These are phyloP conservation scores for Parotia lawesii DNA, from an alignment of 2,113 vertebrate species.

Conservation along the genomic window DNA sequence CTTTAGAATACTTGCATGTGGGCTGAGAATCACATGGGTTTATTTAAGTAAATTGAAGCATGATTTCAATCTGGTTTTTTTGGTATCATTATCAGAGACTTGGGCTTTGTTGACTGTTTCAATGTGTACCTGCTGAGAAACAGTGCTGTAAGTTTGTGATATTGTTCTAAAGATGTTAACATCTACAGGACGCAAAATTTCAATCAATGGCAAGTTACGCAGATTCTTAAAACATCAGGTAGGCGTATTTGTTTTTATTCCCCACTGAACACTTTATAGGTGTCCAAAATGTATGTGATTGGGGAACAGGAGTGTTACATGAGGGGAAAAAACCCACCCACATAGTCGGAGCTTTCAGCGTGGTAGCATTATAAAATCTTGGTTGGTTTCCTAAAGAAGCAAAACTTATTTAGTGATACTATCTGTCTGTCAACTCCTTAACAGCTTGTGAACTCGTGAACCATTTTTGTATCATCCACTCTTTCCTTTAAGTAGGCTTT, in stretches of 20 bases:
- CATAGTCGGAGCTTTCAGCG: not conserved
- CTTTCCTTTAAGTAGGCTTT: not conserved
- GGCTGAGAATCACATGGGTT: not conserved
- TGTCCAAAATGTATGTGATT: not conserved
- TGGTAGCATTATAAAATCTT: not conserved
- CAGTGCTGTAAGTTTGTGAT: not conserved
- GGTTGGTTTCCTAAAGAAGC: not conserved
- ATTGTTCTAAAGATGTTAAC: not conserved
- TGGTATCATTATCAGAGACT: not conserved
- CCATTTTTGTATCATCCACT: not conserved
- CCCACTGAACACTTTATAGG: not conserved
- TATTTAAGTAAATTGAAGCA: not conserved
- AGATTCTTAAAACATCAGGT: not conserved
- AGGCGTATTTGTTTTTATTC: not conserved
- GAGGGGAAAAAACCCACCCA: accelerated
- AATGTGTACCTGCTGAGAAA: not conserved
- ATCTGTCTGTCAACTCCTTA: not conserved
- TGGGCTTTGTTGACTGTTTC: not conserved
- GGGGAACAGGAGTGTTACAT: not conserved
- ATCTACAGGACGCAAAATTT: not conserved
- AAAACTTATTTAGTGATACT: not conserved
- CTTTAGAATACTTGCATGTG: not conserved
- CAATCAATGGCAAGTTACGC: not conserved
- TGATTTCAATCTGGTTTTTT: not conserved
- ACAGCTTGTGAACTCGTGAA: not conserved